Evolutionary conservation across 1,140 invertebrate genomes (phyloP).

Genomic region (Batillaria attramentaria): DNA sequence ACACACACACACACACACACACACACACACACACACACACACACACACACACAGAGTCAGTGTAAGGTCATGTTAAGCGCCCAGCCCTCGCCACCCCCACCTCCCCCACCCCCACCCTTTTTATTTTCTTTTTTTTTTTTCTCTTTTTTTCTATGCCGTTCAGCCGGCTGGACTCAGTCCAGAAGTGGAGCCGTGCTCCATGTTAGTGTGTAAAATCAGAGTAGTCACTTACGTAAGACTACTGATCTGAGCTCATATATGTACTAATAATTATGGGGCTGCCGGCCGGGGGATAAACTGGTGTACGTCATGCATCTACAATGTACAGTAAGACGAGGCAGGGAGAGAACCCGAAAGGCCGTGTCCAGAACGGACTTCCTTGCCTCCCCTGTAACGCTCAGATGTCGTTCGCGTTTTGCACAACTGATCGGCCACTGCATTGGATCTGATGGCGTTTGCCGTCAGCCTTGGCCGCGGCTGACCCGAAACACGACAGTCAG

Average conservation of each 20-base stretch:
- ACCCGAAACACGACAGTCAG: too few relatives aligned
- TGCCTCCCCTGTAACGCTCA: too few relatives aligned
- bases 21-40: conserved; percentile 2
- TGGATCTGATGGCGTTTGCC: too few relatives aligned
- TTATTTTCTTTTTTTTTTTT: not conserved
- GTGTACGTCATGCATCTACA: too few relatives aligned
- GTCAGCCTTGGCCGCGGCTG: too few relatives aligned
- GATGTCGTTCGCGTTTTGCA: too few relatives aligned
- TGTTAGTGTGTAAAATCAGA: not conserved
- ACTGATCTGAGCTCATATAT: not conserved
- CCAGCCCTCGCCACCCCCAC: not conserved
- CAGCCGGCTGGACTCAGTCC: not conserved
- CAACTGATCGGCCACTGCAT: too few relatives aligned
- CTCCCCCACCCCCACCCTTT: not conserved
- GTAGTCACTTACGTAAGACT: not conserved
- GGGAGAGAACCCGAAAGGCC: too few relatives aligned
- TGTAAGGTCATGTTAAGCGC: not conserved
- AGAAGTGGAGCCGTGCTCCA: too few relatives aligned
- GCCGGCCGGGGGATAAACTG: too few relatives aligned
- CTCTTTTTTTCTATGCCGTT: not conserved
- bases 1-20: not conserved
- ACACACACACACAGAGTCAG: not conserved
- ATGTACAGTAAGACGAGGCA: too few relatives aligned
- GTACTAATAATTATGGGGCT: not conserved
- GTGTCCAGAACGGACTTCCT: too few relatives aligned